Evolutionary conservation across 1,140 invertebrate genomes (phyloP).

Genomic region (Amyelois transitella): DNA sequence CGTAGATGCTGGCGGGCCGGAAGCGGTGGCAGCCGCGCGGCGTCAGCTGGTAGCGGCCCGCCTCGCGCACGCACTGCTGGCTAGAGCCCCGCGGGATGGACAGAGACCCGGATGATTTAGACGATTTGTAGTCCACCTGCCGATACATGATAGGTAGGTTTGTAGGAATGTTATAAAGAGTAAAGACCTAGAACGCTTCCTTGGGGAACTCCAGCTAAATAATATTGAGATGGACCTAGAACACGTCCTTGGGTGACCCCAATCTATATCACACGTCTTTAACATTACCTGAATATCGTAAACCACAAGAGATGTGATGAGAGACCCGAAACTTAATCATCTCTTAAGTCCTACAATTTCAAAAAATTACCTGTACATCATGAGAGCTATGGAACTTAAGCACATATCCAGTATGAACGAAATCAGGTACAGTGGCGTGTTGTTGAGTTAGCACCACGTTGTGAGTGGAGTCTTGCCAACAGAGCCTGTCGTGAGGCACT

Average conservation of each 20-base stretch:
- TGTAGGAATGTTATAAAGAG: too few relatives aligned
- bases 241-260: too few relatives aligned
- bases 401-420: conserved; percentile 85
- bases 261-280: too few relatives aligned
- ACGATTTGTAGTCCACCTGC: background rate
- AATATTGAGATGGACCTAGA: too few relatives aligned
- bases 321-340: too few relatives aligned
- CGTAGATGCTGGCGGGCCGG: background rate
- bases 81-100: background rate
- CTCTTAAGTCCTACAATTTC: too few relatives aligned
- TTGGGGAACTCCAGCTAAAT: too few relatives aligned
- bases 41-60: background rate
- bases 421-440: conserved; percentile 79
- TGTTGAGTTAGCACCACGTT: conserved; percentile 80
- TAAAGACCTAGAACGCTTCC: too few relatives aligned
- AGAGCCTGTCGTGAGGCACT: conserved; percentile 79
- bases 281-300: too few relatives aligned
- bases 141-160: too few relatives aligned
- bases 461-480: conserved; percentile 82
- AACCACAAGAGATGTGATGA: too few relatives aligned
- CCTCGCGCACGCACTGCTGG: background rate
- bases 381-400: conserved; percentile 82
- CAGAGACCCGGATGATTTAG: background rate
- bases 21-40: conserved; percentile 4
- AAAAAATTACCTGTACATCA: conserved; percentile 75